Evolutionary conservation across 2,797 vertebrate species (phyloP).

Genomic region (Anguilla pacifica): DNA sequence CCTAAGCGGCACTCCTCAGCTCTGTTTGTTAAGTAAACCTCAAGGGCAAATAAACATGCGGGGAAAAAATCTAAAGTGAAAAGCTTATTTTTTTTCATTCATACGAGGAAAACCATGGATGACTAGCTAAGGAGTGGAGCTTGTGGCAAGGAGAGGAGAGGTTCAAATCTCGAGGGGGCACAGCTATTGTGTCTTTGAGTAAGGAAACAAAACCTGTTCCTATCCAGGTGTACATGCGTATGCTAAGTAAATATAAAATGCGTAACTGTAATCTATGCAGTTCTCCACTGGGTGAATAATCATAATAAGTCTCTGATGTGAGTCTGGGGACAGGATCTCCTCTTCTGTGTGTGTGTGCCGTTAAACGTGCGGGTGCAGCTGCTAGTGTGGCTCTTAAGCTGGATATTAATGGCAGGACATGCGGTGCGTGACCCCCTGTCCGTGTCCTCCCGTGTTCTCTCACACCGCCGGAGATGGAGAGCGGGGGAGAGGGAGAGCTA

Average conservation of each 20-base stretch:
- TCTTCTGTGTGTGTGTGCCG: neutral
- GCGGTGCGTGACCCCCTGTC: neutral
- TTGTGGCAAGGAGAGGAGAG: neutral
- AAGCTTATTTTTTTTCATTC: neutral
- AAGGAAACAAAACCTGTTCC: neutral
- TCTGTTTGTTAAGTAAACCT: neutral
- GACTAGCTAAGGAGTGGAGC: neutral
- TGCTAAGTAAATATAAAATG: neutral
- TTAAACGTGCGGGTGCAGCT: neutral
- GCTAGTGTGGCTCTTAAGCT: neutral
- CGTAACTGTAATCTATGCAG: neutral
- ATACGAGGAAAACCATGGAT: neutral
- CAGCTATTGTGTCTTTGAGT: neutral
- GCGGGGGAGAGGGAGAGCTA: neutral
- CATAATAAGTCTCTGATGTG: neutral
- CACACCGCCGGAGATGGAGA: neutral
- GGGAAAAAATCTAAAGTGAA: conserved; percentile 1
- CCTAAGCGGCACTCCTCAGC: neutral
- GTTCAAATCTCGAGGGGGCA: neutral
- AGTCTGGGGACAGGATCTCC: neutral
- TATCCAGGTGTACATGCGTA: neutral
- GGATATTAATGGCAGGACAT: neutral
- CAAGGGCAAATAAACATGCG: conserved; percentile 11
- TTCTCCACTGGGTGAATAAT: neutral
- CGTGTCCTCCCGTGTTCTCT: neutral